Evolutionary conservation across 2,888 invertebrate genomes (phyloP).

Genomic region (Pecten maximus): DNA sequence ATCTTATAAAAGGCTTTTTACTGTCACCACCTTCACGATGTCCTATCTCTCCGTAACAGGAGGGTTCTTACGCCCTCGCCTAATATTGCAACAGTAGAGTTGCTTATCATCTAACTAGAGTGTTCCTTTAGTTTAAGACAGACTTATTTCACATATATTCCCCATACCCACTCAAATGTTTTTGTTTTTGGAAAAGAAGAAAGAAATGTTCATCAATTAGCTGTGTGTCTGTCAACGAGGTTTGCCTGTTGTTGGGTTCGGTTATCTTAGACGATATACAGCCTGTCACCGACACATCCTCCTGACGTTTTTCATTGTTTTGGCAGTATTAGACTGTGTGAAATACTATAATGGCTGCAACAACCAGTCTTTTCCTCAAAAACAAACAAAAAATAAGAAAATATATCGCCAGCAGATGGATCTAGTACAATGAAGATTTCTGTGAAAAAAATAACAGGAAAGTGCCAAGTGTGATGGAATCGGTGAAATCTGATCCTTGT

Average conservation of each 20-base stretch:
- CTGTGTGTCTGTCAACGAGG: not conserved
- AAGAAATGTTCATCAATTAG: constrained; percentile 3
- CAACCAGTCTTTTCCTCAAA: not conserved
- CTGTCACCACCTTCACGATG: not conserved
- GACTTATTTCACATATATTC: not conserved
- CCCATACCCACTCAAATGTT: not conserved
- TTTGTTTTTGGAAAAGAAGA: constrained; percentile 5
- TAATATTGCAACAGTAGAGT: not conserved
- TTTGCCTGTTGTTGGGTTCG: not conserved
- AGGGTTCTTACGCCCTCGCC: not conserved
- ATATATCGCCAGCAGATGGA: constrained; percentile 3
- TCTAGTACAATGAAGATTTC: constrained; percentile 4
- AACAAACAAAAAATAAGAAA: not conserved
- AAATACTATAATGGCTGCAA: not conserved
- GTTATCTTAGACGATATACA: not conserved
- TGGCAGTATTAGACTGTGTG: constrained; percentile 16
- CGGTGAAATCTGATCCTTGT: not conserved
- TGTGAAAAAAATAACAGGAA: not conserved
- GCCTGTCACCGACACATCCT: not conserved
- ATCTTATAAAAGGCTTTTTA: not conserved
- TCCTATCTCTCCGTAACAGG: not conserved
- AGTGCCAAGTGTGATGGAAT: not conserved
- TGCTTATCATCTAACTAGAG: not conserved
- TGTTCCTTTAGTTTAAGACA: not conserved
- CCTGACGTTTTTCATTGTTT: not conserved